These are phyloP conservation scores for Eriocheir sinensis DNA, from an alignment of 1,140 invertebrate species.

Conservation along the genomic window DNA sequence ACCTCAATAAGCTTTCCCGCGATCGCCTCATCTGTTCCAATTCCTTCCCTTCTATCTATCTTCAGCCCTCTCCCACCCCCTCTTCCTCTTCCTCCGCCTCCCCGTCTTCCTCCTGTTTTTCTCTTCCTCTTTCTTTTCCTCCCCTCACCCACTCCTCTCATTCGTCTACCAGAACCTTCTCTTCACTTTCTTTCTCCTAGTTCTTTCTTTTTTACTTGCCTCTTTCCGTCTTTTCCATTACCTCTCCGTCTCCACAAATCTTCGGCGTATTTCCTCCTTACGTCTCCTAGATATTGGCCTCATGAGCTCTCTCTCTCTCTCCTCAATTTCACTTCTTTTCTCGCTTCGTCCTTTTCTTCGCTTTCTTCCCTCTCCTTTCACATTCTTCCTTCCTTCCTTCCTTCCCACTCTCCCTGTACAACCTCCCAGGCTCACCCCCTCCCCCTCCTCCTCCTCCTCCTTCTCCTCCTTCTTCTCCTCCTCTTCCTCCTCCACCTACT, in stretches of 20 bases:
- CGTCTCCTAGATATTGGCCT: background rate
- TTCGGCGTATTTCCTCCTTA: background rate
- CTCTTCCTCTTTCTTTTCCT: background rate
- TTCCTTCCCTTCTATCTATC: conserved; percentile 4
- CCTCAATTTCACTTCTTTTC: background rate
- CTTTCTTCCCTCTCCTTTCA: background rate
- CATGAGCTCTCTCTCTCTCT: background rate
- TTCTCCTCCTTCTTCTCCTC: background rate
- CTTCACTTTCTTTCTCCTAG: background rate
- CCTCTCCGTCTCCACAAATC: conserved; percentile 26
- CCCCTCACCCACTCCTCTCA: background rate
- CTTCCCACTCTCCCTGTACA: background rate
- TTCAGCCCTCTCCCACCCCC: background rate
- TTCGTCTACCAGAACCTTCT: background rate
- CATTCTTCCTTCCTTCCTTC: background rate
- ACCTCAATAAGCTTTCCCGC: conserved; percentile 22
- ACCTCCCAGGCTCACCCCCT: background rate
- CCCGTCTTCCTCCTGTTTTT: background rate
- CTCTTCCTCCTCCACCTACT: background rate
- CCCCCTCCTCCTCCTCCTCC: background rate
- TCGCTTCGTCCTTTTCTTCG: background rate
- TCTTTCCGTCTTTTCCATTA: background rate
- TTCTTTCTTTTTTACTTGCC: background rate
- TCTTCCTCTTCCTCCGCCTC: background rate
- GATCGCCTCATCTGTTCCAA: conserved; percentile 38